phyloP scores from a whole-genome alignment of 37 sponge, comb jelly and placozoan species.

The Lycopodina hypogea region DNA sequence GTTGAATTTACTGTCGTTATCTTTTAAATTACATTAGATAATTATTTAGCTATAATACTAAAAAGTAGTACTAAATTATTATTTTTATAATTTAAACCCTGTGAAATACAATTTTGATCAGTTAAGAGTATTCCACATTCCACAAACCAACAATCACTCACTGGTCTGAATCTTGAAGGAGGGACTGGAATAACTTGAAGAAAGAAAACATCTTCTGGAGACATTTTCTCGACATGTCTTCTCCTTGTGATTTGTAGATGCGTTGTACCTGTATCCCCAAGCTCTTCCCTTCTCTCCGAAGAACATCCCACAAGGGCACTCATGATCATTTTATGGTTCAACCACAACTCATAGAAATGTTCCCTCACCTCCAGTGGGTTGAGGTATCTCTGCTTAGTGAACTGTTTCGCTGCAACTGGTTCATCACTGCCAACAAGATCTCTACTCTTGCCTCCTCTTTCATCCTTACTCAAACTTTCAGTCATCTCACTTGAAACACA shows the following conservation, averaged over 20 bases:
- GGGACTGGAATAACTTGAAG: conserved; percentile 80
- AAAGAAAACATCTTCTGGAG: conserved; percentile 74
- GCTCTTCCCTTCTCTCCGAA: background rate
- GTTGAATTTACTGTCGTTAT: no score
- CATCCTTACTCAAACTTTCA: background rate
- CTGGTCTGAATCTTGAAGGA: conserved; percentile 90
- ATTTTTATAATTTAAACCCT: no score
- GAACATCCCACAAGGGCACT: conserved; percentile 1
- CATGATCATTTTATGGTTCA: conserved; percentile 56
- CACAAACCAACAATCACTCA: conserved; percentile 48
- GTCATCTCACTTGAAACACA: background rate
- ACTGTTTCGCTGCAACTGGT: background rate
- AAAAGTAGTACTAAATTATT: no score
- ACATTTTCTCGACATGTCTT: background rate
- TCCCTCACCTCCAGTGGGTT: conserved; percentile 66
- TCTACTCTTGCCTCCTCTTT: background rate
- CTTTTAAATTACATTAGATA: no score
- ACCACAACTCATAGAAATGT: conserved; percentile 69
- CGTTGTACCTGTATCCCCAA: background rate
- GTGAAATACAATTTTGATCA: no score
- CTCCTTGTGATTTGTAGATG: background rate
- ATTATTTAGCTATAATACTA: no score
- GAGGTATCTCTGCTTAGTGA: conserved; percentile 50
- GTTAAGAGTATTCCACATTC: no score
- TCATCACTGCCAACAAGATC: background rate